These are phyloP conservation scores for Cynoglossus semilaevis DNA, from an alignment of 2,113 vertebrate species.

Conservation along the genomic window DNA sequence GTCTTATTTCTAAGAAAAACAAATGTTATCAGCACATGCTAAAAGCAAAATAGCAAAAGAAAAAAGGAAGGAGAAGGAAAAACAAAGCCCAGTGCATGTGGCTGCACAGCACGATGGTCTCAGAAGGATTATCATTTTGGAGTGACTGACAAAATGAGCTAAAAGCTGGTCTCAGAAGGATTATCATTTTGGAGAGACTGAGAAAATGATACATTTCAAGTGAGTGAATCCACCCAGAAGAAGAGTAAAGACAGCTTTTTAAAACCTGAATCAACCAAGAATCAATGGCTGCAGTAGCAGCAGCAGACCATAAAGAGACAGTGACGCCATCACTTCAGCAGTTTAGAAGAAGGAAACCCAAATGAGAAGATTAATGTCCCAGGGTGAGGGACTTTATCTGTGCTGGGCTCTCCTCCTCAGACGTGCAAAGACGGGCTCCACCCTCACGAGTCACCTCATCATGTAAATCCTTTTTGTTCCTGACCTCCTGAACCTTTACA, in stretches of 20 bases:
- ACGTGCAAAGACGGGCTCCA: too few relatives aligned
- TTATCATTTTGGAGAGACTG: neutral
- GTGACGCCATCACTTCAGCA: conserved; percentile 23
- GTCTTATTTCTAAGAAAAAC: neutral
- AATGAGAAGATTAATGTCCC: conserved; percentile 45
- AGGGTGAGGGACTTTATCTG: conserved; percentile 20
- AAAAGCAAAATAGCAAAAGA: conserved; percentile 17
- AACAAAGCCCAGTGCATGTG: conserved; percentile 4
- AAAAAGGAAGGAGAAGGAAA: conserved; percentile 7
- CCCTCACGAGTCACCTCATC: too few relatives aligned
- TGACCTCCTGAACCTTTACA: conserved; percentile 33
- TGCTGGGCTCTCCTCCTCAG: too few relatives aligned
- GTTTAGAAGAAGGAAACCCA: conserved; percentile 36
- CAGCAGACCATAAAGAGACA: conserved; percentile 4
- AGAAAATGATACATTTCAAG: too few relatives aligned
- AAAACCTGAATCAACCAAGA: conserved; percentile 1
- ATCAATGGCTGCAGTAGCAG: neutral
- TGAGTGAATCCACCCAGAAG: too few relatives aligned
- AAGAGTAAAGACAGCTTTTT: too few relatives aligned
- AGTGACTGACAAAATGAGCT: too few relatives aligned
- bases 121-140: neutral
- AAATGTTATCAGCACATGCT: conserved; percentile 2
- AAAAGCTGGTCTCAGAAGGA: conserved; percentile 1
- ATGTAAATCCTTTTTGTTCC: conserved; percentile 51
- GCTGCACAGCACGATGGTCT: conserved; percentile 10